These are phyloP conservation scores for Rhabdomys dilectus DNA, from an alignment of 2,113 vertebrate genomes.

Conservation along the genomic window DNA sequence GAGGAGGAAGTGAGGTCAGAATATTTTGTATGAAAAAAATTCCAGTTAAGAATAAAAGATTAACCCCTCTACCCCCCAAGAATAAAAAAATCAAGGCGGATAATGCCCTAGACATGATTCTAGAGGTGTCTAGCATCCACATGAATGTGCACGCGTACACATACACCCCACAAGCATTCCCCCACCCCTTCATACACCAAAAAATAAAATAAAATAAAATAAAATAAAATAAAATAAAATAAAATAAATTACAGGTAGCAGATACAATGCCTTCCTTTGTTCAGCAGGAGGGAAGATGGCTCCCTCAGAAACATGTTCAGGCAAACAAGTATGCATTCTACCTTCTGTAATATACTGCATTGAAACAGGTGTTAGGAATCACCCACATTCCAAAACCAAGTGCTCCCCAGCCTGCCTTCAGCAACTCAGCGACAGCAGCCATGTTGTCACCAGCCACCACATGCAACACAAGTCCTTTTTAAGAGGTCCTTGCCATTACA, in stretches of 20 bases:
- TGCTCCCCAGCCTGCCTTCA: neutral
- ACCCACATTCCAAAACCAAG: neutral
- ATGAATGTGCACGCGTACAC: too few relatives aligned
- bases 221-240: too few relatives aligned
- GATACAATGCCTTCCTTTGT: neutral
- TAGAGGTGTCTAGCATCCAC: too few relatives aligned
- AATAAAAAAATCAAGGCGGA: neutral
- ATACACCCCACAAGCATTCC: too few relatives aligned
- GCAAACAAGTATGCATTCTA: accelerated
- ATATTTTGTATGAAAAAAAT: neutral
- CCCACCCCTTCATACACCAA: too few relatives aligned
- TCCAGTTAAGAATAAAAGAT: neutral
- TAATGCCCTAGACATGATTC: neutral
- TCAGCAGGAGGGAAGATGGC: too few relatives aligned
- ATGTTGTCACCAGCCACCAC: neutral
- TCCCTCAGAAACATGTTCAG: neutral
- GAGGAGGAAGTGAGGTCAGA: neutral
- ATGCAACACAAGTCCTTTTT: neutral
- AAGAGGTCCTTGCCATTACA: neutral
- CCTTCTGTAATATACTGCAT: neutral
- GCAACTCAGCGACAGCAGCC: neutral
- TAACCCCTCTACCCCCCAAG: neutral
- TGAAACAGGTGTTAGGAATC: neutral
- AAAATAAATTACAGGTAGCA: too few relatives aligned
- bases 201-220: too few relatives aligned